These are phyloP conservation scores for Apamea epomidion DNA, from an alignment of 2,888 invertebrate species.

Conservation along the genomic window DNA sequence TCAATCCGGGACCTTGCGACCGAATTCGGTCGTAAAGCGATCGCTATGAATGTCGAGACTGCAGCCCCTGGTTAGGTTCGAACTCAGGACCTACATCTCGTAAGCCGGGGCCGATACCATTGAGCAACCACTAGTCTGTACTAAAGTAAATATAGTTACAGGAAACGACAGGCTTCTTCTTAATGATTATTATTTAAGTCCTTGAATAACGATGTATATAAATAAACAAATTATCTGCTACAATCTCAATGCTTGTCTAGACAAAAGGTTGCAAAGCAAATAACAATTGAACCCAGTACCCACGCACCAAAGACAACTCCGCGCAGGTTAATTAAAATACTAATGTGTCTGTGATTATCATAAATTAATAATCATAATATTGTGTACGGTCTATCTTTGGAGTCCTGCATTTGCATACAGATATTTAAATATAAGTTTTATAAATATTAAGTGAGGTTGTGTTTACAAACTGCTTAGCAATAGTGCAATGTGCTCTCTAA, in stretches of 20 bases:
- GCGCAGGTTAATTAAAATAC: conserved; percentile 60
- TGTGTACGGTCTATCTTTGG: conserved; percentile 47
- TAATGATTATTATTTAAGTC: not conserved
- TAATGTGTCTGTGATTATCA: conserved; percentile 61
- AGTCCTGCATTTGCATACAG: conserved; percentile 38
- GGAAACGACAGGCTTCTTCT: not conserved
- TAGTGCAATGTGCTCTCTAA: not conserved
- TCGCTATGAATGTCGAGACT: too few species aligned
- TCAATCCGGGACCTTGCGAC: too few species aligned
- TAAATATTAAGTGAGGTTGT: conserved; percentile 15
- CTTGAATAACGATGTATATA: conserved; percentile 7
- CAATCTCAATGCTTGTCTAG: conserved; percentile 37
- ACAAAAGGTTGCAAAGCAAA: conserved; percentile 62
- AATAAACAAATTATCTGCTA: conserved; percentile 11
- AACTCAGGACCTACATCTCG: too few species aligned
- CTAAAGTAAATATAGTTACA: not conserved
- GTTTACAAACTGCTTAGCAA: not conserved
- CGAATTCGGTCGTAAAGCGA: too few species aligned
- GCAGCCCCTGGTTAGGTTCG: too few species aligned
- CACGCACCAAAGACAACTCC: conserved; percentile 47
- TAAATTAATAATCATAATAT: conserved; percentile 63
- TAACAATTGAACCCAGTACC: conserved; percentile 59
- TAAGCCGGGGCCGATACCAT: too few species aligned
- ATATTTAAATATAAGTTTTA: conserved; percentile 44
- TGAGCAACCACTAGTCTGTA: too few species aligned